phyloP scores from a whole-genome alignment of 2,113 vertebrate species.

The Crocuta crocuta region DNA sequence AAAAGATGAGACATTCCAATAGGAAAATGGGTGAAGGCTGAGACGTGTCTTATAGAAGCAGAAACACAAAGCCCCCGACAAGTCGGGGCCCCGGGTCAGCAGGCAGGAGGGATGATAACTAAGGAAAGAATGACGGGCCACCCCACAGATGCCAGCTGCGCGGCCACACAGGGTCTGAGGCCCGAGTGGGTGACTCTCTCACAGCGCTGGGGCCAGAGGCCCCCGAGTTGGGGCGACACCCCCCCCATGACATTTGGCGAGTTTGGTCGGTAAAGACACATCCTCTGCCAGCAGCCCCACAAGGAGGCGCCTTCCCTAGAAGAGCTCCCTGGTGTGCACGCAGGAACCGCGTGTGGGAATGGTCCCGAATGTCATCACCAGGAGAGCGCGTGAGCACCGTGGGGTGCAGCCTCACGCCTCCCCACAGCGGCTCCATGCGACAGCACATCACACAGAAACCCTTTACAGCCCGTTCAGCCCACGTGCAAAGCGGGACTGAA shows the following conservation, averaged over 20 bases:
- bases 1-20: neutral
- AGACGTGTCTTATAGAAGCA: fast-evolving
- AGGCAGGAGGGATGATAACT: neutral
- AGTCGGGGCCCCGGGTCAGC: neutral
- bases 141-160: neutral
- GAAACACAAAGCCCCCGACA: neutral
- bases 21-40: neutral
- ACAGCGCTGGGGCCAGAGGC: neutral
- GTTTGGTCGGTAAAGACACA: neutral
- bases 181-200: neutral
- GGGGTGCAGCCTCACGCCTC: fast-evolving
- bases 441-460: fast-evolving
- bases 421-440: neutral
- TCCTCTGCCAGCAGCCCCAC: neutral
- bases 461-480: fast-evolving
- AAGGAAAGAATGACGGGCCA: no score
- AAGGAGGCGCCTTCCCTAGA: no score
- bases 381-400: neutral
- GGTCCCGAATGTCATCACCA: neutral
- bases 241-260: no score
- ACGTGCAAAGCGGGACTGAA: neutral
- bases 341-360: neutral
- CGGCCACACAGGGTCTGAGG: no score
- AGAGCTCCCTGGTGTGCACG: neutral
- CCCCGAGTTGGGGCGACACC: neutral